Evolutionary conservation across 2,113 vertebrate species (phyloP), one percentile per base, ranked within the genome.

Genomic region (Anolis carolinensis): DNA sequence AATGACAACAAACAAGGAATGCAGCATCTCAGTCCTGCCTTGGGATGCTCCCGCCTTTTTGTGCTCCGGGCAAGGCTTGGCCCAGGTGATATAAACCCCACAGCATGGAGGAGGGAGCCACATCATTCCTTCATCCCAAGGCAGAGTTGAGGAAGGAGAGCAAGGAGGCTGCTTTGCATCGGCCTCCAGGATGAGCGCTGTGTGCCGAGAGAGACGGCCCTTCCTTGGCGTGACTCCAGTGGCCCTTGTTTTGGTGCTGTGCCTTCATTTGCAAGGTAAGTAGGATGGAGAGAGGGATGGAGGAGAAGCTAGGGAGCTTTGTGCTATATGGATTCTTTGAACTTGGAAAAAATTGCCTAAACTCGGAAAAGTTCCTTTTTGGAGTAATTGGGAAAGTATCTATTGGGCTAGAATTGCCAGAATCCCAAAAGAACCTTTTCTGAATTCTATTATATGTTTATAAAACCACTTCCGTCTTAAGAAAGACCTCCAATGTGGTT

Each of bases 181-280:
- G 23, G 44, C 59, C 71, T 81, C n/a, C 71, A 55, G 70, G 39
- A 75, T 86, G 85, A 86, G 50, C 8, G 11, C 25, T 76, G 72
- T 36, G 14, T n/a, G 72, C 55, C 36, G 39, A 7, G 55, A 59
- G 55, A 55, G 7, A 34, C 30, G 72, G 79, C 44, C 71, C 59
- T 73, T 74, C 25, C 59, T 36, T n/a, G 71, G 59, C 71, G 30
- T 6, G n/a, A 36, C 32, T 11, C n/a, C 71, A 20, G 11, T 55
- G n/a, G n/a, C 65, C 50, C 18, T 79, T 21, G 48, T 70, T 27
- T 32, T 86, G 62, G 32, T 86, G 7, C 85, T 86, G 21, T 52
- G 79, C 67, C 71, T 86, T 23, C 59, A 86, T 39, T 27, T 68
- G 71, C 71, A 81, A 86, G 85, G 85, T 86, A 81, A 30, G 71